Percentiles rank a stretch among this genome's conserved stretches.
Evolutionary conservation across 2,113 vertebrate species (phyloP).

Genomic region (Tetrao urogallus): DNA sequence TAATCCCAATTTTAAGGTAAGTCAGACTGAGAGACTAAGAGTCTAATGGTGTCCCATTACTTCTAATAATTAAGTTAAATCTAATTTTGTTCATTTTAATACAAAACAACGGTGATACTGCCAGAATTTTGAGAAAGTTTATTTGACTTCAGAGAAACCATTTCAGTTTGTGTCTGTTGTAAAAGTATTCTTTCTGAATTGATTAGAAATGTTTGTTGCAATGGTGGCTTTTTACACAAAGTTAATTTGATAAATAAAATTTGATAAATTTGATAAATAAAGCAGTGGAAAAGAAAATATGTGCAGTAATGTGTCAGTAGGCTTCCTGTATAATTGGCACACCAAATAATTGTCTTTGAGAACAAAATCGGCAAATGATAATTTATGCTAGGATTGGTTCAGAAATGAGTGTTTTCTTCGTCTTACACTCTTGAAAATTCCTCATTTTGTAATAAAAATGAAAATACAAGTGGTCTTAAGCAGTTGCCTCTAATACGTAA

Average conservation of each 20-base stretch:
- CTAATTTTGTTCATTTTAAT: slow-evolving; percentile 43
- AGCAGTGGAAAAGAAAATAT: slow-evolving; percentile 25
- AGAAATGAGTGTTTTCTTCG: background rate
- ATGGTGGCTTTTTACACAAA: background rate
- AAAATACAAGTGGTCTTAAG: background rate
- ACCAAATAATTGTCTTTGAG: background rate
- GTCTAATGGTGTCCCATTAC: background rate
- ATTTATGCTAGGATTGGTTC: background rate
- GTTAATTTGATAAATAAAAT: slow-evolving; percentile 23
- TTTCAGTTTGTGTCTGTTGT: slow-evolving; percentile 13
- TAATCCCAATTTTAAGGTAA: slow-evolving; percentile 20
- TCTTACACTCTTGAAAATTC: background rate
- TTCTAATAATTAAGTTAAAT: slow-evolving; percentile 20
- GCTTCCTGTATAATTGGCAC: background rate
- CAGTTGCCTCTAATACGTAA: background rate
- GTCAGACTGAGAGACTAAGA: background rate
- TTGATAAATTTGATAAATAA: no score
- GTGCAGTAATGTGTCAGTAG: background rate
- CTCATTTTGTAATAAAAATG: background rate
- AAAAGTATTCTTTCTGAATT: slow-evolving; percentile 31
- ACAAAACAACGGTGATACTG: slow-evolving; percentile 34
- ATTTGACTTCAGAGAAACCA: slow-evolving; percentile 39
- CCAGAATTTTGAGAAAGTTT: slow-evolving; percentile 30
- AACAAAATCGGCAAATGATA: background rate
- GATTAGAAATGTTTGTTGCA: slow-evolving; percentile 59